Evolutionary conservation across 2,797 vertebrate genomes (phyloP).

Genomic region (Sciurus carolinensis): DNA sequence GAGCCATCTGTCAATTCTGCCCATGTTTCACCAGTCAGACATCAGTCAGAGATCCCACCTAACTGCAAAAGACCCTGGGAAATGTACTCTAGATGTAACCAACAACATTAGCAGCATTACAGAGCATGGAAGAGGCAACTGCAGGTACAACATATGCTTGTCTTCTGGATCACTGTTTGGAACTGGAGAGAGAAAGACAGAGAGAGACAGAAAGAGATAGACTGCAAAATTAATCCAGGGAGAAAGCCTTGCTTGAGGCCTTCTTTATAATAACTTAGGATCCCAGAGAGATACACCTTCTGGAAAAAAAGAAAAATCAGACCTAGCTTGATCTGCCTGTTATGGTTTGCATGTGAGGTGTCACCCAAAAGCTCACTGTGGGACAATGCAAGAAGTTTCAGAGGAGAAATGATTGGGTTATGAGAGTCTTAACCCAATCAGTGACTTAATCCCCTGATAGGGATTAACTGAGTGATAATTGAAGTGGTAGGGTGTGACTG

Average conservation of each 20-base stretch:
- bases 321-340: not conserved
- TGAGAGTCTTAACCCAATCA: too few species aligned
- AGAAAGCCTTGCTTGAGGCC: not conserved
- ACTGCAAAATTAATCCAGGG: not conserved
- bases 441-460: too few species aligned
- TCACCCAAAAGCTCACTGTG: too few species aligned
- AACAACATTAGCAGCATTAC: not conserved
- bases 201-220: not conserved
- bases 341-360: too few species aligned
- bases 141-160: not conserved
- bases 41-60: not conserved
- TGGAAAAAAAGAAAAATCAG: not conserved
- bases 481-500: too few species aligned
- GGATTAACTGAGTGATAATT: too few species aligned
- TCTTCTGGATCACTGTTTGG: not conserved
- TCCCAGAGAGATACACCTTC: not conserved
- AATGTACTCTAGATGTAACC: not conserved
- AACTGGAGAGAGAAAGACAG: not conserved
- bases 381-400: too few species aligned
- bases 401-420: too few species aligned
- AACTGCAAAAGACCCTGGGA: not conserved
- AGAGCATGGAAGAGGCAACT: not conserved
- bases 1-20: not conserved
- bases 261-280: not conserved
- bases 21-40: not conserved